A percentile compares a stretch with the other conserved stretches of the same genome.
These are phyloP conservation scores for Silurus glanis DNA, from an alignment of 2,113 vertebrate genomes.

Conservation along the genomic window DNA sequence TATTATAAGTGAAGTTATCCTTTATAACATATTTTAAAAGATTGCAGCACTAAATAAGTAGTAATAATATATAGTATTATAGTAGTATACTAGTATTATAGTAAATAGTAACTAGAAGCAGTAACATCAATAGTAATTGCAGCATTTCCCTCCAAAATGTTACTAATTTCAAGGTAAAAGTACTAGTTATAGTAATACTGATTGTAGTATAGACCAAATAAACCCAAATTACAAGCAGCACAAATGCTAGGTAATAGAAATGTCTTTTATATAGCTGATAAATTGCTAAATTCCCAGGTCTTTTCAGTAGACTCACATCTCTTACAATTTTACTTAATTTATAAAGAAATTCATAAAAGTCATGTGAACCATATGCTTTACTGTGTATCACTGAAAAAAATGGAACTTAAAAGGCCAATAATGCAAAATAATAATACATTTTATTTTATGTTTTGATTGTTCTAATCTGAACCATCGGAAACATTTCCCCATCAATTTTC, in stretches of 20 bases:
- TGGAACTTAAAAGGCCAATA: too few species aligned
- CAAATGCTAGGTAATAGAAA: not conserved
- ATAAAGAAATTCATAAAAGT: too few species aligned
- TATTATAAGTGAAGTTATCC: not conserved
- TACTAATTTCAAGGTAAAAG: not conserved
- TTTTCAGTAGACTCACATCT: not conserved
- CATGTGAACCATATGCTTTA: not conserved
- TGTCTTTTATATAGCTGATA: not conserved
- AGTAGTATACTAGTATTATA: not conserved
- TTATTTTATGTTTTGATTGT: not conserved
- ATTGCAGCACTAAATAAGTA: not conserved
- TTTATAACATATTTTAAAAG: not conserved
- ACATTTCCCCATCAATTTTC: not conserved
- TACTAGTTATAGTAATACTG: not conserved
- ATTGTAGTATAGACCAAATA: not conserved
- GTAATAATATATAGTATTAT: not conserved
- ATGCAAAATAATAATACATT: not conserved
- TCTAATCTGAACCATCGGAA: not conserved
- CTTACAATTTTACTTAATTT: not conserved
- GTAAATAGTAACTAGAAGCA: not conserved
- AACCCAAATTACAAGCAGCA: not conserved
- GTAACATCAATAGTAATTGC: not conserved
- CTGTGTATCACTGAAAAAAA: not conserved
- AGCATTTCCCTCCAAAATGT: not conserved
- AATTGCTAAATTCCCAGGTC: not conserved